Percentiles rank a stretch among this genome's conserved stretches.
Evolutionary conservation across 2,113 vertebrate species (phyloP).

Genomic region (Ailurus styani): DNA sequence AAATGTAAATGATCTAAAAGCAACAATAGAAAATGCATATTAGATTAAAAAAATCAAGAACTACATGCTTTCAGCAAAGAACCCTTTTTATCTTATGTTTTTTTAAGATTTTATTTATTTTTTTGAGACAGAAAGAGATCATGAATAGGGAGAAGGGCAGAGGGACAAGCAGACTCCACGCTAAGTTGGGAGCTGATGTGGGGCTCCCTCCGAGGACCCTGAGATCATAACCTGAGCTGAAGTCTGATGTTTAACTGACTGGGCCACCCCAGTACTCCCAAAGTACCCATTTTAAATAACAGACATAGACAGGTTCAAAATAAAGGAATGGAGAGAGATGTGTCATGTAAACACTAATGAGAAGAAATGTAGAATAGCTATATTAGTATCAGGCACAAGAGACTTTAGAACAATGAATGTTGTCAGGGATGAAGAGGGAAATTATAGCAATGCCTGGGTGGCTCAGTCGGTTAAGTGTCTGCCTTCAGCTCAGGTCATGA

Average conservation of each 20-base stretch:
- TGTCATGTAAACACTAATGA: not conserved
- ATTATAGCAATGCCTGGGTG: not conserved
- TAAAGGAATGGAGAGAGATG: not conserved
- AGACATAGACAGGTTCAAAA: not conserved
- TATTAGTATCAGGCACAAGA: not conserved
- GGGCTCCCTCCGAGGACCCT: not conserved
- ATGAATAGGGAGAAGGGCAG: not conserved
- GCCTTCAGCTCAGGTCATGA: not conserved
- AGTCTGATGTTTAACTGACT: not conserved
- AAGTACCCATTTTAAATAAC: not conserved
- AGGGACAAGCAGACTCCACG: not conserved
- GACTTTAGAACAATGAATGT: not conserved
- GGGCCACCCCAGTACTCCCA: too few relatives aligned
- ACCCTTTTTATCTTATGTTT: not conserved
- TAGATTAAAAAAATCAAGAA: not conserved
- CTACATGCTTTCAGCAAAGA: not conserved
- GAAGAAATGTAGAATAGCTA: not conserved
- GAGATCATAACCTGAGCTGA: not conserved
- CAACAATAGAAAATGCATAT: not conserved
- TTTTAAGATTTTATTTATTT: not conserved
- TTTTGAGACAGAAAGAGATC: not conserved
- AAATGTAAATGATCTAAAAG: not conserved
- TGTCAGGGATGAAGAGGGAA: not conserved
- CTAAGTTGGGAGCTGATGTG: not conserved
- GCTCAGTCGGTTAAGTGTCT: not conserved